phyloP scores from a whole-genome alignment of 2,888 invertebrate genomes.

The Eupithecia exiguata region DNA sequence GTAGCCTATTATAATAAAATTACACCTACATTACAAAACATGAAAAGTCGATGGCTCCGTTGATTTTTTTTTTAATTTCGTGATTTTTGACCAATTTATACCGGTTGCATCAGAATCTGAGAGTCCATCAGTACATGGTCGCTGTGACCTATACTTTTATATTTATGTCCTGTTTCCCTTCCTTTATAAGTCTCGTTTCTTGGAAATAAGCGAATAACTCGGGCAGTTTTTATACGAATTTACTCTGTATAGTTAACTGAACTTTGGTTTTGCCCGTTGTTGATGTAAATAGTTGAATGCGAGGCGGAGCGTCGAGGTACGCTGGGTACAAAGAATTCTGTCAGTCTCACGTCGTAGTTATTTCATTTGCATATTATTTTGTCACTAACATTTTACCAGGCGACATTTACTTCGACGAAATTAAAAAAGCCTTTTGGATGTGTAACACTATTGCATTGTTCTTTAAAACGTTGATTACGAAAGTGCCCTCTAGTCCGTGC shows the following conservation, averaged over 20 bases:
- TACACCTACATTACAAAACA: neutral
- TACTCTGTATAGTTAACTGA: conserved; percentile 29
- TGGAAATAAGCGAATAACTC: conserved; percentile 12
- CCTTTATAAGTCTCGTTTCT: conserved; percentile 7
- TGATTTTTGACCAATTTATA: neutral
- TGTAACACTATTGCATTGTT: neutral
- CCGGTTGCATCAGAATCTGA: neutral
- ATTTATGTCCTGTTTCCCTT: neutral
- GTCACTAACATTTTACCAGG: conserved; percentile 24
- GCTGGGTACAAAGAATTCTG: conserved; percentile 48
- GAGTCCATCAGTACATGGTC: neutral
- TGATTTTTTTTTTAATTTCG: neutral
- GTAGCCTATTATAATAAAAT: too few species aligned
- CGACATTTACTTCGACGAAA: neutral
- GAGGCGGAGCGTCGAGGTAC: conserved; percentile 53
- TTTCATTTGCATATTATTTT: conserved; percentile 3
- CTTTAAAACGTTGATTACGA: neutral
- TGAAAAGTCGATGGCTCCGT: too few species aligned
- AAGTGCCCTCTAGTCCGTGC: conserved; percentile 70
- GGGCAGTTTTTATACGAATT: conserved; percentile 36
- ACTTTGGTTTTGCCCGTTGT: conserved; percentile 36
- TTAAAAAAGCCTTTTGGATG: neutral
- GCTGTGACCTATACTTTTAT: neutral
- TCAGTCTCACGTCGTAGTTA: neutral
- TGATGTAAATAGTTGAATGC: conserved; percentile 23